Base-by-base conservation (phyloP, 2,797 vertebrate genomes). In the Brachymystax lenok region DNA sequence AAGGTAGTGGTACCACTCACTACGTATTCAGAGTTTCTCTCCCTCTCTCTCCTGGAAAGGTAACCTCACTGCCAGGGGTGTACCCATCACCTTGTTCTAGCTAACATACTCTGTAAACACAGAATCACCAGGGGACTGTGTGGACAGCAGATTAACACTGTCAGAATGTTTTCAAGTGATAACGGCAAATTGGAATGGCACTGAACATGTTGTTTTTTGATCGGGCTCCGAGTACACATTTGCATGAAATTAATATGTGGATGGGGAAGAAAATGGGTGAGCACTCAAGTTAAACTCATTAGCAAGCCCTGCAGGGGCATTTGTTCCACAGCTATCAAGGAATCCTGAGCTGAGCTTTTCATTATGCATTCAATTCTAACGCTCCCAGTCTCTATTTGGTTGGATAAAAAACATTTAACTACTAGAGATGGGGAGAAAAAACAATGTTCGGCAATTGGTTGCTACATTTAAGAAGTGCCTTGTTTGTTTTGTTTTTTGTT, bases 201-300 rank as follows among this genome's bases (percentile, higher is more conserved):
- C 79, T 50, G 78, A 71, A 70, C 77, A 72, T 78, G 79, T 77
- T 85, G 79, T 81, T 75, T 59, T 85, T 79, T 81, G 82, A 79
- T 61, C 50, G 70, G 76, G 69, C 75, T 85, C 74, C 19, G 61
- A 84, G 83, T 81, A 78, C 5, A 73, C 75, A 89, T 92, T 92
- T 91, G 87, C 91, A 92, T 91, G 87, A 89, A 90, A 93, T 90
- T 80, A 91, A 89, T 88, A 90, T 87, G 85, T 88, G 82, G 79
- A 84, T 77, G 74, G 73, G 59, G 66, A 69, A 76, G 77, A 88
- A 85, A 88, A 88, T 81, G 85, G 84, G 86, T 86, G 86, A 88
- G 85, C 86, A 83, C 87, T 87, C 83, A 86, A 86, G 83, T 91
- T 90, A 90, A 90, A 90, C 81, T 92, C 85, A 92, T 93, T 92